Conservation (phyloP, 2,888 invertebrate genomes). For the Slavum lentiscoides region DNA sequence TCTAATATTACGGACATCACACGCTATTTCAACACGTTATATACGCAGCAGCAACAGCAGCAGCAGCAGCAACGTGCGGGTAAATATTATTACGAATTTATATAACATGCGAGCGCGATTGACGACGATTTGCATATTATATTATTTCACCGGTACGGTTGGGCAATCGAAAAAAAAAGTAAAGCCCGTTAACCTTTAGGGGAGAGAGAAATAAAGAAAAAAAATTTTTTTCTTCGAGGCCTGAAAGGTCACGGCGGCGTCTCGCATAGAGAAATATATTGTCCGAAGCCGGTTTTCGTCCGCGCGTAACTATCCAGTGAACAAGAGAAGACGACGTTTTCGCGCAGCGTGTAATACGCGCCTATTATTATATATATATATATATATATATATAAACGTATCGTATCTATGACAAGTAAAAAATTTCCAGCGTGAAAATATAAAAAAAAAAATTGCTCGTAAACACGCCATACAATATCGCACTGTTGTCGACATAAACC, state of each 20-base stretch:
- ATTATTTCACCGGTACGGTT: conserved; percentile 12
- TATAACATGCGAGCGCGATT: not conserved
- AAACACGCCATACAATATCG: not conserved
- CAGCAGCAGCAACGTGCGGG: too few species aligned
- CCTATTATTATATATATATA: too few species aligned
- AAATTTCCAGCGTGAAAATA: too few species aligned
- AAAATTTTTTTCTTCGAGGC: not conserved
- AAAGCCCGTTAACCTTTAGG: conserved; percentile 42
- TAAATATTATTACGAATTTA: conserved; percentile 12
- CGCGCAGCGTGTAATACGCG: too few species aligned
- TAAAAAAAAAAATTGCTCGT: not conserved
- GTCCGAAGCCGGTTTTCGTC: conserved; percentile 39
- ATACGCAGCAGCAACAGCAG: too few species aligned
- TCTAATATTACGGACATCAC: not conserved
- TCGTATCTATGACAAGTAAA: too few species aligned
- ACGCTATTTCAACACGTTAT: not conserved
- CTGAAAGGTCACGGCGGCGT: conserved; percentile 10
- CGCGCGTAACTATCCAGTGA: not conserved
- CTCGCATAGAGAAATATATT: conserved; percentile 6
- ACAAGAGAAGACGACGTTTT: not conserved
- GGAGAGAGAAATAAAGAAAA: conserved; percentile 13
- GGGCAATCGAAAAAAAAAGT: conserved; percentile 16
- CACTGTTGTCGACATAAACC: too few species aligned
- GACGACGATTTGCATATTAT: conserved; percentile 19
- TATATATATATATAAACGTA: too few species aligned